A percentile compares a stretch with the other conserved stretches of the same genome.
Conservation (phyloP, 1,140 invertebrate genomes). For the Pomacea maculata region DNA sequence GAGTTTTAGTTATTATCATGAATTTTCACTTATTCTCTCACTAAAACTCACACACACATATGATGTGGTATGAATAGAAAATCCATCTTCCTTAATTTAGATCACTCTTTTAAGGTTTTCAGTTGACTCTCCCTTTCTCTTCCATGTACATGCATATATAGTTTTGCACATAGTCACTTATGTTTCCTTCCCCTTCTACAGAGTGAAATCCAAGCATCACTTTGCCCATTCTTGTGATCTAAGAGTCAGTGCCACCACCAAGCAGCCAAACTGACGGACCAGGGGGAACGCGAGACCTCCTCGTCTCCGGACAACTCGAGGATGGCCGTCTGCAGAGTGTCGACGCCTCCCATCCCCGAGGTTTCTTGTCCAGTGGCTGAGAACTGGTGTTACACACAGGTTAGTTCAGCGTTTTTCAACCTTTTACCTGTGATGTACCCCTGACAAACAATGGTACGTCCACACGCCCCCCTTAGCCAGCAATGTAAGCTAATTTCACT, state of each 20-base stretch:
- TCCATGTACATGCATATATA: neutral
- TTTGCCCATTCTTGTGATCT: too few relatives aligned
- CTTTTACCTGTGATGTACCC: too few relatives aligned
- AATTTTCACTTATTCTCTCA: too few relatives aligned
- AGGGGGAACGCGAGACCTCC: constrained; percentile 48
- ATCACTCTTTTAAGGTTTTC: too few relatives aligned
- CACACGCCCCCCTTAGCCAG: too few relatives aligned
- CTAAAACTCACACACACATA: too few relatives aligned
- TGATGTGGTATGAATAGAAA: too few relatives aligned
- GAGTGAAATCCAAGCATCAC: neutral
- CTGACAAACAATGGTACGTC: too few relatives aligned
- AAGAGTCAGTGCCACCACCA: neutral
- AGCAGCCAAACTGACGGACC: constrained; percentile 34
- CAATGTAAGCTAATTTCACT: too few relatives aligned
- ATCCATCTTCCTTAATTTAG: too few relatives aligned
- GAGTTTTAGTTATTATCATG: too few relatives aligned
- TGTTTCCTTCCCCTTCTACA: neutral
- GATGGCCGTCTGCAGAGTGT: constrained; percentile 57
- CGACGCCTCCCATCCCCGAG: constrained; percentile 61
- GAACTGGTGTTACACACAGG: constrained; percentile 68
- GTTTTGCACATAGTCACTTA: neutral
- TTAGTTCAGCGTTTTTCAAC: constrained; percentile 41
- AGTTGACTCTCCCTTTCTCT: too few relatives aligned
- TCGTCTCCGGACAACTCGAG: constrained; percentile 55
- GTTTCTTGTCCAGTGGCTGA: constrained; percentile 66